Conservation (phyloP, 2,113 vertebrate genomes). For the Chaetops frenatus region DNA sequence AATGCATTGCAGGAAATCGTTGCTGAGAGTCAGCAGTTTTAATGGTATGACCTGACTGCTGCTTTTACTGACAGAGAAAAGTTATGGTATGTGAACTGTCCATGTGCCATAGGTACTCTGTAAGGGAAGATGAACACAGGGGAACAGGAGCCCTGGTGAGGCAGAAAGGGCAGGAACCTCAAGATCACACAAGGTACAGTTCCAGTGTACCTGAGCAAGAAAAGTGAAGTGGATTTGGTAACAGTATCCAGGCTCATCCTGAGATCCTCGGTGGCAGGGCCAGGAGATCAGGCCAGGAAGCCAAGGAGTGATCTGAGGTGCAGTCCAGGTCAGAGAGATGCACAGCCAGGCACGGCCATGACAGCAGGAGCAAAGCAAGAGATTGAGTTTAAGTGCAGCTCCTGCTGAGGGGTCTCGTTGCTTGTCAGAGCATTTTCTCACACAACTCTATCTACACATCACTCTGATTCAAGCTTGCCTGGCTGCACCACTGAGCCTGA, state of each 20-base stretch:
- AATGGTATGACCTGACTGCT: not conserved
- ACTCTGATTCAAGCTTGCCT: not conserved
- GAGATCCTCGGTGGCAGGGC: not conserved
- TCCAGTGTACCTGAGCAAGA: not conserved
- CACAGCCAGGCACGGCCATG: not conserved
- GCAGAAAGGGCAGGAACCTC: not conserved
- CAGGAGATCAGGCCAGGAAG: not conserved
- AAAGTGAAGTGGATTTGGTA: not conserved
- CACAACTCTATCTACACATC: not conserved
- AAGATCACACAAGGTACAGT: not conserved
- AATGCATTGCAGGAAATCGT: not conserved
- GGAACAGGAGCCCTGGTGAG: not conserved
- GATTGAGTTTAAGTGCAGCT: not conserved
- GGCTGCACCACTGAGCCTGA: not conserved
- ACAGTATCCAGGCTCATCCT: not conserved
- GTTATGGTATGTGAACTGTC: not conserved
- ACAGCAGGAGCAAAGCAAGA: not conserved
- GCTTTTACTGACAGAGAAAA: not conserved
- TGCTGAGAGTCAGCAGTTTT: not conserved
- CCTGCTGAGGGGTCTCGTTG: not conserved
- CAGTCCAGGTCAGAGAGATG: not conserved
- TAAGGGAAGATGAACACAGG: not conserved
- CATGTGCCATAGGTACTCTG: not conserved
- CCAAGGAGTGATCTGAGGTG: not conserved
- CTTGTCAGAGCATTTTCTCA: not conserved